These are phyloP conservation scores for Zeuzera pyrina DNA, from an alignment of 2,888 invertebrate genomes.

Conservation along the genomic window DNA sequence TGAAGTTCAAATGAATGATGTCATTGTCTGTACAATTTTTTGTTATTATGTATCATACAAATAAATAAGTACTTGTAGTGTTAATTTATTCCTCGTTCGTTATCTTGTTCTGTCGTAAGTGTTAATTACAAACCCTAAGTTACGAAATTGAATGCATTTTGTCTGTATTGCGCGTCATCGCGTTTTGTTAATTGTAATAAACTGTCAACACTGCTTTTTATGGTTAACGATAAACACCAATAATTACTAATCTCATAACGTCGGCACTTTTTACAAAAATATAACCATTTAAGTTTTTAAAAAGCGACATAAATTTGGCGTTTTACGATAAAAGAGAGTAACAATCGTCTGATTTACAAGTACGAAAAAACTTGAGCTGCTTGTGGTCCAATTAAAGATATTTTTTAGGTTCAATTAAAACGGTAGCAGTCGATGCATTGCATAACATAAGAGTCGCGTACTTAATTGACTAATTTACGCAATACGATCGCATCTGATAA, in stretches of 20 bases:
- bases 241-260: conserved; percentile 29
- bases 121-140: too few species aligned
- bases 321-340: conserved; percentile 39
- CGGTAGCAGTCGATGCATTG: conserved; percentile 51
- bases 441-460: conserved; percentile 30
- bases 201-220: too few species aligned
- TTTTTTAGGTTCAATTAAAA: conserved; percentile 47
- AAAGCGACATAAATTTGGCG: conserved; percentile 31
- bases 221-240: conserved; percentile 15
- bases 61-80: too few species aligned
- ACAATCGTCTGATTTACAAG: conserved; percentile 38
- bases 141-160: too few species aligned
- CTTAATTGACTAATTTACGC: conserved; percentile 56
- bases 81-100: too few species aligned
- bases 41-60: too few species aligned
- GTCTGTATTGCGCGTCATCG: too few species aligned
- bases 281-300: conserved; percentile 18
- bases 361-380: too few species aligned
- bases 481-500: conserved; percentile 47
- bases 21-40: too few species aligned
- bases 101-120: too few species aligned
- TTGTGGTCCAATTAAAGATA: conserved; percentile 32
- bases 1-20: too few species aligned
- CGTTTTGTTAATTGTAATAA: too few species aligned
- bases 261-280: conserved; percentile 21